These are phyloP conservation scores for Pyralis farinalis DNA, from an alignment of 2,888 invertebrate species.

Conservation along the genomic window DNA sequence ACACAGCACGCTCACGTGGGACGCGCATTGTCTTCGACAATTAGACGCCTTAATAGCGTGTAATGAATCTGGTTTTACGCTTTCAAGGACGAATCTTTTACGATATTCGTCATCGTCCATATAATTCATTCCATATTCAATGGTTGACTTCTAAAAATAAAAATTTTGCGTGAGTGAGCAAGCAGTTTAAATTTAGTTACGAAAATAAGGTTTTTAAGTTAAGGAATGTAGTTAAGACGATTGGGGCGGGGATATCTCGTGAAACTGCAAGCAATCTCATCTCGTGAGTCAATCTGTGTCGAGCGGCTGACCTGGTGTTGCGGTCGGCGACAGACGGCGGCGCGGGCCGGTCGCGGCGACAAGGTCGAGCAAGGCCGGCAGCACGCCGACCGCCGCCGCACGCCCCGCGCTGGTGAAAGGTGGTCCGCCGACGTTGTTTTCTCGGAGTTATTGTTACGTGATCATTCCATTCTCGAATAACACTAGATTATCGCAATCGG, in stretches of 20 bases:
- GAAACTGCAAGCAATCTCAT: not conserved
- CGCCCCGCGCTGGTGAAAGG: conserved; percentile 22
- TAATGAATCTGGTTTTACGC: conserved; percentile 6
- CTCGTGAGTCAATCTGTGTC: not conserved
- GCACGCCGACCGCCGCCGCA: conserved; percentile 7
- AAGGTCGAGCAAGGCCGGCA: conserved; percentile 42
- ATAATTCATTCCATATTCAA: no score
- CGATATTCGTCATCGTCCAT: not conserved
- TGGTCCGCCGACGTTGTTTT: not conserved
- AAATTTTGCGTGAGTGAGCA: no score
- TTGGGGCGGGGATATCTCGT: not conserved
- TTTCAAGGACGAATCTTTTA: conserved; percentile 9
- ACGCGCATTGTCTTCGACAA: not conserved
- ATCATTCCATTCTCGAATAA: not conserved
- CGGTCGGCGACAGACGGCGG: conserved; percentile 10
- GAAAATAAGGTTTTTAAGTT: no score
- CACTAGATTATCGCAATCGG: not conserved
- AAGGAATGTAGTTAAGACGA: no score
- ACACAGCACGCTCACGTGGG: not conserved
- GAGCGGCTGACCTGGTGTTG: no score
- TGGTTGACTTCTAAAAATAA: no score
- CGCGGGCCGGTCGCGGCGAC: conserved; percentile 17
- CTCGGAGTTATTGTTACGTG: not conserved
- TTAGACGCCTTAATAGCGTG: not conserved
- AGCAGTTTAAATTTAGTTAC: not conserved